Evolutionary conservation across 2,797 vertebrate genomes (phyloP).

Genomic region (Rhynchotus rufescens): DNA sequence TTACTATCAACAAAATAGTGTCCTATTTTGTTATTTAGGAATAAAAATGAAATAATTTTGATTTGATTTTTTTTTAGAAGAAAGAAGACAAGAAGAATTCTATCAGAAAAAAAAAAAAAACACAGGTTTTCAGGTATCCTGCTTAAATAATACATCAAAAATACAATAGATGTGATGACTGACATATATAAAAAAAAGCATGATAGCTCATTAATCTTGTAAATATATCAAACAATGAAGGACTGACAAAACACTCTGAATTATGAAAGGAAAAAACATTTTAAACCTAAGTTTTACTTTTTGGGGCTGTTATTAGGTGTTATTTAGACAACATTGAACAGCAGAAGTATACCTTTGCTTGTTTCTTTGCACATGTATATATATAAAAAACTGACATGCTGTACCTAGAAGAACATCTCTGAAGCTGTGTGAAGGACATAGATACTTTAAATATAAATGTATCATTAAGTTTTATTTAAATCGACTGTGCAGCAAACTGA

Average conservation of each 20-base stretch:
- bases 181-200: neutral
- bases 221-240: neutral
- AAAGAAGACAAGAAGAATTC: neutral
- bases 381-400: neutral
- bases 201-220: neutral
- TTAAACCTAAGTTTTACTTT: neutral
- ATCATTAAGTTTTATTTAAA: neutral
- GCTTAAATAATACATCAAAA: conserved; percentile 61
- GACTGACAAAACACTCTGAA: conserved; percentile 44
- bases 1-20: neutral
- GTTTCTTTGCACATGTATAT: neutral
- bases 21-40: neutral
- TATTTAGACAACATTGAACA: neutral
- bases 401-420: neutral
- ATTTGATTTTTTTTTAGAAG: neutral
- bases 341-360: neutral
- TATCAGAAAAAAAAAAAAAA: neutral
- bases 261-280: conserved; percentile 42
- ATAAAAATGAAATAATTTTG: neutral
- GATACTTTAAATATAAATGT: neutral
- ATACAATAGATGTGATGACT: neutral
- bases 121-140: neutral
- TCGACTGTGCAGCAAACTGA: neutral
- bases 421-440: neutral
- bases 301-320: neutral